Evolutionary conservation across 2,113 vertebrate species (phyloP).

Genomic region (Sylvia atricapilla): DNA sequence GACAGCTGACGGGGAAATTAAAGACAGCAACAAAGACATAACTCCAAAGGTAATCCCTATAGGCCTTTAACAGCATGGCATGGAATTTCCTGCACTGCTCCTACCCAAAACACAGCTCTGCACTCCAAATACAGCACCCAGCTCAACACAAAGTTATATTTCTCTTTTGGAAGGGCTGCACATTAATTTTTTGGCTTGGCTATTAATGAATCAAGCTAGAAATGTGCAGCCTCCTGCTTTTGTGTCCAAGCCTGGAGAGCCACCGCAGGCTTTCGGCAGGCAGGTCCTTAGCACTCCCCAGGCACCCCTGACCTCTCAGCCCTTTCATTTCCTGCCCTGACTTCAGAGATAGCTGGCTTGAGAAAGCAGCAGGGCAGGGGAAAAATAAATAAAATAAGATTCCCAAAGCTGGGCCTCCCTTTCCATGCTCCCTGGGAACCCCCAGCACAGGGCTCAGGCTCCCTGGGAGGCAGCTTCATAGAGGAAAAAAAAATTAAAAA

Average conservation of each 20-base stretch:
- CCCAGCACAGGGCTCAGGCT: background rate
- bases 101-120: background rate
- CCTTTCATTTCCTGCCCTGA: conserved; percentile 33
- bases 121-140: background rate
- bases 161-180: background rate
- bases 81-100: background rate
- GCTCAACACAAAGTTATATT: background rate
- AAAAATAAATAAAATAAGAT: background rate
- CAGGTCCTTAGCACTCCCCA: background rate
- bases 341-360: conserved; percentile 16
- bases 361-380: background rate
- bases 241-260: background rate
- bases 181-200: background rate
- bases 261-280: background rate
- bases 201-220: background rate
- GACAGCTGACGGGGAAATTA: background rate
- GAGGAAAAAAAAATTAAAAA: too few species aligned
- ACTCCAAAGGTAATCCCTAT: background rate
- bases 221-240: background rate
- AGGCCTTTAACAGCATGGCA: fast-evolving
- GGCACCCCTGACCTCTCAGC: conserved; percentile 2
- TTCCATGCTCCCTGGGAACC: background rate
- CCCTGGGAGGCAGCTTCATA: background rate
- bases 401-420: background rate
- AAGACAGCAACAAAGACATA: background rate